A percentile compares a stretch with the other conserved stretches of the same genome.
Evolutionary conservation across 2,797 vertebrate species (phyloP).

Genomic region (Centroberyx gerrardi): DNA sequence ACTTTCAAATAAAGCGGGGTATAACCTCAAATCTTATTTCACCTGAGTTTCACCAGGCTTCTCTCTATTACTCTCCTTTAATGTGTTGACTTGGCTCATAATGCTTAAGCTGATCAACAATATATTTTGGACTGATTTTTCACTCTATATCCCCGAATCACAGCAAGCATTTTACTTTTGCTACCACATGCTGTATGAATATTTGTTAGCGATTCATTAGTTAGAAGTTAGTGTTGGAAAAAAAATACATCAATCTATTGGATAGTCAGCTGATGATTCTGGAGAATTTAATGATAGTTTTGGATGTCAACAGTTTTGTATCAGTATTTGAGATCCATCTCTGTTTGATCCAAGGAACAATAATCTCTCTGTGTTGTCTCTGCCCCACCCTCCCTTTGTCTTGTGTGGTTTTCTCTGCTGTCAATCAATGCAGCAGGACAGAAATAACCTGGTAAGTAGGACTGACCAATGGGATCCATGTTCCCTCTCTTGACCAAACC

Average conservation of each 20-base stretch:
- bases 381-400: slow-evolving; percentile 79
- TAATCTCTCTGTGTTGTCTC: slow-evolving; percentile 87
- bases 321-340: slow-evolving; percentile 45
- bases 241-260: background rate
- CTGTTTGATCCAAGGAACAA: slow-evolving; percentile 78
- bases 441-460: slow-evolving; percentile 98
- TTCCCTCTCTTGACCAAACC: slow-evolving; percentile 45
- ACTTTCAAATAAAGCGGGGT: slow-evolving; percentile 5
- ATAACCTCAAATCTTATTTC: background rate
- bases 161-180: background rate
- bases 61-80: slow-evolving; percentile 6
- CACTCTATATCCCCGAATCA: slow-evolving; percentile 16
- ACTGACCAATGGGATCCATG: slow-evolving; percentile 72
- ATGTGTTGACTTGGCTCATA: slow-evolving; percentile 10
- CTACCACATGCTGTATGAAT: background rate
- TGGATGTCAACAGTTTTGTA: slow-evolving; percentile 22
- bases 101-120: slow-evolving; percentile 19
- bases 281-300: slow-evolving; percentile 8
- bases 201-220: background rate
- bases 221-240: background rate
- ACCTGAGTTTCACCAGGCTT: slow-evolving; percentile 4
- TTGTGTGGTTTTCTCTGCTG: slow-evolving; percentile 87
- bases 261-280: background rate
- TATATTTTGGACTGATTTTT: slow-evolving; percentile 44
- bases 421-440: slow-evolving; percentile 96